Base-by-base conservation (phyloP, 1,140 invertebrate genomes). In the Galleria mellonella region DNA sequence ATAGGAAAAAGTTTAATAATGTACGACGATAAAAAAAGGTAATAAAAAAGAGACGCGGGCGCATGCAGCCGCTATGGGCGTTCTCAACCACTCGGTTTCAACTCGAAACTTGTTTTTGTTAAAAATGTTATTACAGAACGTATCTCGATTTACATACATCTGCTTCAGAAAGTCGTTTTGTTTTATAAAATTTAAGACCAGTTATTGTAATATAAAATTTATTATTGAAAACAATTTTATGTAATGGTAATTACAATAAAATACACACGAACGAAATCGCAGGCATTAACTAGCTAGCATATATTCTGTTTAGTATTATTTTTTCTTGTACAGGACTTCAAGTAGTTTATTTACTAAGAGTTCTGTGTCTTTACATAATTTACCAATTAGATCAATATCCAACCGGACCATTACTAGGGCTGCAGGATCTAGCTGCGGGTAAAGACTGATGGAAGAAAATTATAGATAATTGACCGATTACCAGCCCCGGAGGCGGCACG, bases 371-470 rank as follows among this genome's bases (percentile, higher is more conserved):
- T 48, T 62, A 72, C 56, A 77, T 71, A 74, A 78, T 77, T 72
- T 72, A 68, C 66, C 69, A 77, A 78, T 79, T 78, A 78, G 70
- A 78, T 83, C 76, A 68, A 83, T 74, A 75, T 61, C 62, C 69
- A 51, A 49, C 55, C 53, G 47, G 59, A 67, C 52, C 42, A 69
- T 68, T 69, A 69, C 60, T 69, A 70, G 59, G 65, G 51, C 57
- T 57, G 57, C 53, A 73, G 17, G 17, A 23, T 67, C 63, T 58
- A 57, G 52, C 55, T 69, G 61, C 61, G 50, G 65, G 64, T 75
- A 81, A 78, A 82, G 76, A 82, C 77, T 77, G 81, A 83, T 81
- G 74, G 81, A 81, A 55, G 64, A 75, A 84, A 83, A 83, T 84
- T 84, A 83, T 62, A 74, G 62, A 83, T 83, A 83, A 84, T 84